Conservation (phyloP, 2,888 invertebrate genomes). For the Cyclophora punctaria region DNA sequence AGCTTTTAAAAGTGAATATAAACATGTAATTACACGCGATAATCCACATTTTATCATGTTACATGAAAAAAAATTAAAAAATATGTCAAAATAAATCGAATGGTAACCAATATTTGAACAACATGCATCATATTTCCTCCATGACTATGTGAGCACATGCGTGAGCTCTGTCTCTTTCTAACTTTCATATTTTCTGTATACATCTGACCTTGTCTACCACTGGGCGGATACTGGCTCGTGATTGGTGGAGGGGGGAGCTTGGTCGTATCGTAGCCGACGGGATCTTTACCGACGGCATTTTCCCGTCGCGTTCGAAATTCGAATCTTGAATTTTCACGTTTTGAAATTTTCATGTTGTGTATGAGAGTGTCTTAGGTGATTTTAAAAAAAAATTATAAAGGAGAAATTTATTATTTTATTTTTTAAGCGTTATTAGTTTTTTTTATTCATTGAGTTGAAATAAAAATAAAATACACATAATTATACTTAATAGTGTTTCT, state of each 20-base stretch:
- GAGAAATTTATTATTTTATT: too few species aligned
- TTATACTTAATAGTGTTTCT: too few species aligned
- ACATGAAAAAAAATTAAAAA: conserved; percentile 37
- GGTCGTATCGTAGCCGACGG: conserved; percentile 55
- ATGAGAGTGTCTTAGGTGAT: too few species aligned
- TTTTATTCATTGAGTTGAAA: too few species aligned
- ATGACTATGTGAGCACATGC: conserved; percentile 57
- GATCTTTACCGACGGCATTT: conserved; percentile 62
- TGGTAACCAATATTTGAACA: conserved; percentile 69
- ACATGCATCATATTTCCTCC: conserved; percentile 68
- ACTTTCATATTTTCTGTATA: conserved; percentile 40
- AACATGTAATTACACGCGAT: too few species aligned
- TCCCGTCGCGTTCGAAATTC: conserved; percentile 54
- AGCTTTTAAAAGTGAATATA: too few species aligned
- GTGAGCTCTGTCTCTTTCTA: conserved; percentile 36
- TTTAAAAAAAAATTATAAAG: too few species aligned
- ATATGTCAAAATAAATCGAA: conserved; percentile 57
- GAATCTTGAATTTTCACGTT: conserved; percentile 40
- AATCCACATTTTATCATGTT: not conserved
- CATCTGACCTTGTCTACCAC: conserved; percentile 29
- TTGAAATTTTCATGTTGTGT: too few species aligned
- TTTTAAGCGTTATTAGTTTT: too few species aligned
- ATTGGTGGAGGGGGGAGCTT: conserved; percentile 66
- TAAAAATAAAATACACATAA: too few species aligned
- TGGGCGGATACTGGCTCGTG: conserved; percentile 58